Evolutionary conservation across 1,140 invertebrate species (phyloP).

Genomic region (Bombyx mori): ASM3026992v2 NC_085124.1:7765001-7765500

Average conservation of each 20-base stretch:
- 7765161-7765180: not conserved
- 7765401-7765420: not conserved
- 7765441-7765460: constrained; percentile 15
- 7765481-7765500: constrained; percentile 17
- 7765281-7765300: constrained; percentile 18
- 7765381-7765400: constrained; percentile 18
- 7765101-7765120: constrained; percentile 9
- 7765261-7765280: no score
- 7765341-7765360: constrained; percentile 34
- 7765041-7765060: no score
- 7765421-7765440: constrained; percentile 4
- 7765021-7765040: no score
- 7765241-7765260: no score
- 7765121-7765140: constrained; percentile 8
- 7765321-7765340: constrained; percentile 37
- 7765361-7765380: constrained; percentile 38
- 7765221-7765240: no score
- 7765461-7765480: constrained; percentile 11
- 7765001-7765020: no score
- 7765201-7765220: no score
- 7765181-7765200: not conserved
- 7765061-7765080: no score
- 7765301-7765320: constrained; percentile 46
- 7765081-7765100: constrained; percentile 2
- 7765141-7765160: not conserved